A percentile compares a stretch with the other conserved stretches of the same genome.
phyloP scores from a whole-genome alignment of 2,113 vertebrate genomes.

The Mystacornis crossleyi region DNA sequence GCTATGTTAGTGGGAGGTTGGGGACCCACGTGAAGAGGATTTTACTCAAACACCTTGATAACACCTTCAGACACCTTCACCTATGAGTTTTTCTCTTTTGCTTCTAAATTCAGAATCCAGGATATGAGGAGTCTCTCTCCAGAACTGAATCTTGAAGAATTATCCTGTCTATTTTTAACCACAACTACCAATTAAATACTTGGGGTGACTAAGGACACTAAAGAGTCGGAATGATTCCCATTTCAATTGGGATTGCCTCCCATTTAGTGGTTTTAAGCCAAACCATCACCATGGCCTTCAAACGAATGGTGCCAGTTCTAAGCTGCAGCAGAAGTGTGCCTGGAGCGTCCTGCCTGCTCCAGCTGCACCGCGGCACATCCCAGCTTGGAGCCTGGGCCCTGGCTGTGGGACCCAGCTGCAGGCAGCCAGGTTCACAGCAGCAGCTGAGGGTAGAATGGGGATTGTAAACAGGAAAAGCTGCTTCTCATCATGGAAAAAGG shows the following conservation, averaged over 20 bases:
- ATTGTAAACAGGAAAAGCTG: not conserved
- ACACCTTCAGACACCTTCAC: not conserved
- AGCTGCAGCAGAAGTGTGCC: not conserved
- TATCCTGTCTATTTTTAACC: not conserved
- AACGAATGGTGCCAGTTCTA: not conserved
- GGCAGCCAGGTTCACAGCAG: not conserved
- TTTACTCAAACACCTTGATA: not conserved
- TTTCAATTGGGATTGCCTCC: not conserved
- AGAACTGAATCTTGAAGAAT: not conserved
- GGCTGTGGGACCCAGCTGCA: not conserved
- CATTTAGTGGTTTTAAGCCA: not conserved
- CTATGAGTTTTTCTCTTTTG: not conserved
- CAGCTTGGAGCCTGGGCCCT: rapidly evolving
- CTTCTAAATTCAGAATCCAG: not conserved
- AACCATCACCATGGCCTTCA: not conserved
- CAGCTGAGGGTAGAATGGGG: not conserved
- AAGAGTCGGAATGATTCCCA: not conserved
- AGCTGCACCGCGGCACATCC: not conserved
- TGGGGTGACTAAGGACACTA: not conserved
- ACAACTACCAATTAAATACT: not conserved
- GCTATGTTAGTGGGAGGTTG: not conserved
- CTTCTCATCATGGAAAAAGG: not conserved
- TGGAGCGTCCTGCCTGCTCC: not conserved
- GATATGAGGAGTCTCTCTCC: not conserved
- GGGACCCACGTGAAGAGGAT: not conserved